These are phyloP conservation scores for Pygoscelis adeliae DNA, from an alignment of 2,113 vertebrate species.

Conservation along the genomic window DNA sequence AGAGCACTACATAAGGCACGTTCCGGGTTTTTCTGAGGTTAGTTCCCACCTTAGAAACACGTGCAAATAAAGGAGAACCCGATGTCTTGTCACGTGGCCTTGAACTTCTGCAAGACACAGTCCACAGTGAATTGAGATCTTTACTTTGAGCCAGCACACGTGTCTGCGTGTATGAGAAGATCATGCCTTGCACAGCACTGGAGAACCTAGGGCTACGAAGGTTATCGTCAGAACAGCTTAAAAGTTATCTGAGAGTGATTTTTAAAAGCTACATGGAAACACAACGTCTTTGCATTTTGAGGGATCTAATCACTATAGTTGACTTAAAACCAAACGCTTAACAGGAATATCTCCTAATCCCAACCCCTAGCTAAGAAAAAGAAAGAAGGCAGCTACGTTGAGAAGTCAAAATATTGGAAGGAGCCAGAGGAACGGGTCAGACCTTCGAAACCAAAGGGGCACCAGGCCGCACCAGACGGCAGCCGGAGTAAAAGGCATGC, in stretches of 20 bases:
- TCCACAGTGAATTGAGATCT: rapidly evolving
- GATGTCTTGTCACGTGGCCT: rapidly evolving
- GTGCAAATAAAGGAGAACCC: neutral
- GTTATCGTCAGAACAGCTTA: neutral
- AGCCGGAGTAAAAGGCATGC: rapidly evolving
- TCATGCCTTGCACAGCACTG: rapidly evolving
- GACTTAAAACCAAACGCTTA: no score
- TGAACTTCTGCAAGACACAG: neutral
- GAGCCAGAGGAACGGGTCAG: neutral
- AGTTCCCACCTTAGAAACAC: neutral
- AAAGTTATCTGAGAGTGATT: neutral
- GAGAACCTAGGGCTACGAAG: no score
- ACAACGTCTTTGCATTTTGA: neutral
- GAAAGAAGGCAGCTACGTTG: neutral
- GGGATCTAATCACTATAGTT: neutral
- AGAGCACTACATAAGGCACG: rapidly evolving
- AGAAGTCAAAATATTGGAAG: neutral
- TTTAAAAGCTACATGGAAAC: neutral
- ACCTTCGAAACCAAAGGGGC: neutral
- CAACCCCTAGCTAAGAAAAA: no score
- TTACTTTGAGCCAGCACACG: neutral
- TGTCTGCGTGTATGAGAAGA: rapidly evolving
- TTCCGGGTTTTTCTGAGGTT: no score
- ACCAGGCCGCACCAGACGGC: neutral
- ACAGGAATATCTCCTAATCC: neutral